These are phyloP conservation scores for Orbicella faveolata DNA, from an alignment of 64 coral and sea anemone species.

Conservation along the genomic window DNA sequence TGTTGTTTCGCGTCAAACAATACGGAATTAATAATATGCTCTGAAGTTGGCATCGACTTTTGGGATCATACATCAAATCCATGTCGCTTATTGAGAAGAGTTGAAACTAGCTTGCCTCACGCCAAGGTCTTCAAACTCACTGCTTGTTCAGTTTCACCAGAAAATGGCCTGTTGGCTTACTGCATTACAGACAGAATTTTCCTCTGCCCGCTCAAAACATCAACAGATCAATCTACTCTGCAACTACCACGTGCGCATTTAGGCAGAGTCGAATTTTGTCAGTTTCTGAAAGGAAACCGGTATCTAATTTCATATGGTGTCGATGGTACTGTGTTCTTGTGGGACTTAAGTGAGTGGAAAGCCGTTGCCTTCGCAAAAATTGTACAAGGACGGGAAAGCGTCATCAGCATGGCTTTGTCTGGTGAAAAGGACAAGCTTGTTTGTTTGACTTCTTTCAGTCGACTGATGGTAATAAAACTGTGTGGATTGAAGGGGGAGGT, in stretches of 20 bases:
- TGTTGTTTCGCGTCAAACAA: background rate
- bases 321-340: too few species aligned
- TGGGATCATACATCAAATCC: background rate
- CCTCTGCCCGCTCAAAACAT: too few species aligned
- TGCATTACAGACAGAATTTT: conserved; percentile 39
- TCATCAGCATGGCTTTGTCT: conserved; percentile 36
- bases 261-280: conserved; percentile 47
- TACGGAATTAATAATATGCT: background rate
- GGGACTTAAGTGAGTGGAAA: too few species aligned
- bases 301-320: conserved; percentile 37
- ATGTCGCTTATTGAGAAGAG: background rate
- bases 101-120: background rate
- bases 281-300: conserved; percentile 16
- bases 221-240: too few species aligned
- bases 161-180: conserved; percentile 22
- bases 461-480: background rate
- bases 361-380: too few species aligned
- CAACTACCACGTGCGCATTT: too few species aligned
- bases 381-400: too few species aligned
- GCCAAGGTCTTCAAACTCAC: background rate
- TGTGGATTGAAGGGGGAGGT: background rate
- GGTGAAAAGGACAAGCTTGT: conserved; percentile 8
- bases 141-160: background rate
- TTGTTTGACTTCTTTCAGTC: conserved; percentile 11
- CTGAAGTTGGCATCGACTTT: background rate